These are phyloP conservation scores for Drosophila parvula DNA, from an alignment of 1,140 invertebrate genomes.

Conservation along the genomic window DNA sequence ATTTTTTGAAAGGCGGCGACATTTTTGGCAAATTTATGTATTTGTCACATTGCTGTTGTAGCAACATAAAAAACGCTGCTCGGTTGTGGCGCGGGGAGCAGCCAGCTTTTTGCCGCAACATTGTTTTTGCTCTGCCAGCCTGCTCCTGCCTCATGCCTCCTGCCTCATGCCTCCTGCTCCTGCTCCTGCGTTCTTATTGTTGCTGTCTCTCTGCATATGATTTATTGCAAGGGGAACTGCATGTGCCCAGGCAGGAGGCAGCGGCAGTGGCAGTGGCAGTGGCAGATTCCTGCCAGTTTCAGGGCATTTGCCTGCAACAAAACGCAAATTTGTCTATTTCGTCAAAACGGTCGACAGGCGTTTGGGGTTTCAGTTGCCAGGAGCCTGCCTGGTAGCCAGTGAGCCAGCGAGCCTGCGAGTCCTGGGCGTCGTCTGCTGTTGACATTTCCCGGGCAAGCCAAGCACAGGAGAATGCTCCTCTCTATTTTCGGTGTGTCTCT, in stretches of 20 bases:
- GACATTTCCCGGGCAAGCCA: conserved; percentile 70
- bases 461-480: conserved; percentile 29
- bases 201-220: conserved; percentile 80
- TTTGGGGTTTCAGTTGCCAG: conserved; percentile 52
- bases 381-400: conserved; percentile 11
- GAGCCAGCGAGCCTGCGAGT: conserved; percentile 6
- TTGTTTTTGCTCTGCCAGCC: conserved; percentile 60
- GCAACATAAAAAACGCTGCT: conserved; percentile 47
- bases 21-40: conserved; percentile 83
- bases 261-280: conserved; percentile 6
- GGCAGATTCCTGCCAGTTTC: conserved; percentile 52
- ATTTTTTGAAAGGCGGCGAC: conserved; percentile 83
- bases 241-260: conserved; percentile 54
- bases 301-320: conserved; percentile 77
- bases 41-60: conserved; percentile 70
- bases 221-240: conserved; percentile 76
- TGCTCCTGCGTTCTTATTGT: conserved; percentile 51
- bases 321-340: conserved; percentile 83
- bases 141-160: conserved; percentile 15
- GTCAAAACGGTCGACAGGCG: conserved; percentile 78
- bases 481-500: conserved; percentile 17
- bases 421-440: conserved; percentile 70
- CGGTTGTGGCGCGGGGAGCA: conserved; percentile 34
- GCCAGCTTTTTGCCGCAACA: conserved; percentile 73
- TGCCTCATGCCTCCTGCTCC: conserved; percentile 4